phyloP scores from a whole-genome alignment of 2,888 invertebrate genomes.

The Thecocarcelia acutangulata region DNA sequence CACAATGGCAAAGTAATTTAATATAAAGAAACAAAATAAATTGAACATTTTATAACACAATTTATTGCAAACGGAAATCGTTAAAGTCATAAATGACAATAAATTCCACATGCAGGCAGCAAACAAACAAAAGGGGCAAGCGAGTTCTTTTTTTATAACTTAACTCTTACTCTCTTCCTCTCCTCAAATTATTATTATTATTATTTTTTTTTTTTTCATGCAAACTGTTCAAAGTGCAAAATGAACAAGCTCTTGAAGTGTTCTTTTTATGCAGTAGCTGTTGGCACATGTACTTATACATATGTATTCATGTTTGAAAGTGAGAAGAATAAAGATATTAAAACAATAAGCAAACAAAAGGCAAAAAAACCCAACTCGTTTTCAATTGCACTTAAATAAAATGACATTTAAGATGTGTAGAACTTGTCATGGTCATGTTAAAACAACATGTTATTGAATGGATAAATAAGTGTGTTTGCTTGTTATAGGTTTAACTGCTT shows the following conservation, averaged over 20 bases:
- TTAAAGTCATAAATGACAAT: slow-evolving; percentile 54
- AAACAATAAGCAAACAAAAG: background rate
- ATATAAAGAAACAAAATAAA: slow-evolving; percentile 3
- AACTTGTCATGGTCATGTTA: slow-evolving; percentile 43
- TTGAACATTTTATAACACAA: slow-evolving; percentile 12
- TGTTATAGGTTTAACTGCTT: background rate
- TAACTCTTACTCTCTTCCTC: background rate
- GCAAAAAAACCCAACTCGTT: slow-evolving; percentile 25
- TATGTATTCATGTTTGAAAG: background rate
- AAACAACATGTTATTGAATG: slow-evolving; percentile 17
- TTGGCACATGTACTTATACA: background rate
- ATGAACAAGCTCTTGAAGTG: slow-evolving; percentile 18
- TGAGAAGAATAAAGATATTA: slow-evolving; percentile 17
- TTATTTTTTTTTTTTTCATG: slow-evolving; percentile 9
- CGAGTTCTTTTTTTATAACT: slow-evolving; percentile 1
- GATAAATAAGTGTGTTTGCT: slow-evolving; percentile 8
- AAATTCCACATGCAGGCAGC: slow-evolving; percentile 41
- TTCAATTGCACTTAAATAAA: slow-evolving; percentile 49
- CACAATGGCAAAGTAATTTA: background rate
- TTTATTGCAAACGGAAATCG: slow-evolving; percentile 51
- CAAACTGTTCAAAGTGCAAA: slow-evolving; percentile 2
- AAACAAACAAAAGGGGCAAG: slow-evolving; percentile 7
- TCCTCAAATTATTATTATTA: background rate
- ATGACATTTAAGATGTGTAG: slow-evolving; percentile 33
- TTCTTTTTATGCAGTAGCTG: background rate